Evolutionary conservation across 2,888 invertebrate species (phyloP).

Genomic region (Syrista parreyssii): DNA sequence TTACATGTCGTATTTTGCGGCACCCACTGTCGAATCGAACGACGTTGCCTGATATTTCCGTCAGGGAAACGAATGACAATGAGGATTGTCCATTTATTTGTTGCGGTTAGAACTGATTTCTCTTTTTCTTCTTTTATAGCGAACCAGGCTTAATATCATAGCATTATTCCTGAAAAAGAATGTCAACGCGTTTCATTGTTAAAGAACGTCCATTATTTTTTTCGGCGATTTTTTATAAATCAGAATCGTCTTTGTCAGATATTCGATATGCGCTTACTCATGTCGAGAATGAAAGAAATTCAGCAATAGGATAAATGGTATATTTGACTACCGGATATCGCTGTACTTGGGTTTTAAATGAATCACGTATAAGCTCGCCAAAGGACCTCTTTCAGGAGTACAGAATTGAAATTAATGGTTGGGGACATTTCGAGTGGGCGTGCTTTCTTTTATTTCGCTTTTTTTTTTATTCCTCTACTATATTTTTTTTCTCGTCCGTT

Average conservation of each 20-base stretch:
- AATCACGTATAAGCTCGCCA: neutral
- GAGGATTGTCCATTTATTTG: neutral
- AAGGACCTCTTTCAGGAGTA: neutral
- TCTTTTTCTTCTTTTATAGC: neutral
- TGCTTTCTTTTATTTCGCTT: neutral
- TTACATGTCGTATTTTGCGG: neutral
- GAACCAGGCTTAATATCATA: neutral
- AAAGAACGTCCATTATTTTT: neutral
- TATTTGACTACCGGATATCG: neutral
- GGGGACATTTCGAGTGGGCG: slow-evolving; percentile 17
- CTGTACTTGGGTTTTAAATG: neutral
- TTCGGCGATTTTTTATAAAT: neutral
- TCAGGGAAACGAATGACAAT: neutral
- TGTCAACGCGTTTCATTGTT: neutral
- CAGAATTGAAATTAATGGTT: slow-evolving; percentile 20
- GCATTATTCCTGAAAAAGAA: neutral
- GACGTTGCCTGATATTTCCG: neutral
- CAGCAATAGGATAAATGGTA: neutral
- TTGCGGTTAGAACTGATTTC: neutral
- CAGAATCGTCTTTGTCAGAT: neutral
- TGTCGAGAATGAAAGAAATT: neutral
- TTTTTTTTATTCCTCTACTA: neutral
- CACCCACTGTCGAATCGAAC: neutral
- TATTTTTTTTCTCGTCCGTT: neutral
- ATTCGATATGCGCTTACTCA: neutral